Evolutionary conservation across 1,140 invertebrate genomes (phyloP).

Genomic region (Ceratina calcarata): DNA sequence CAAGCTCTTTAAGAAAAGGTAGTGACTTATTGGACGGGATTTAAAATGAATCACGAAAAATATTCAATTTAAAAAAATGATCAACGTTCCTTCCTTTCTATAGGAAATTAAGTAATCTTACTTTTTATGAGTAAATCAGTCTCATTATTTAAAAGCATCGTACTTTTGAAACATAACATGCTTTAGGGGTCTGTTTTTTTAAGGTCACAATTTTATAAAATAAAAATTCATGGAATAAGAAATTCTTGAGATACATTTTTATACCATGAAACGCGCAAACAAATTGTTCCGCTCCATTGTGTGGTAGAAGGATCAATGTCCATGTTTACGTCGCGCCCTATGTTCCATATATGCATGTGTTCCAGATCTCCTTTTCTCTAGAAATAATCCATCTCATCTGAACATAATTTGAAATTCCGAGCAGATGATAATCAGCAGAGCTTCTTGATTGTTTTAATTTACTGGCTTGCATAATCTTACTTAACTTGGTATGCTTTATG

Average conservation of each 20-base stretch:
- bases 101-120: no score
- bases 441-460: background rate
- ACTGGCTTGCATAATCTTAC: background rate
- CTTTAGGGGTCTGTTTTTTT: background rate
- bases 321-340: background rate
- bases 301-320: background rate
- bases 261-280: background rate
- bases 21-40: no score
- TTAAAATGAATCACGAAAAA: no score
- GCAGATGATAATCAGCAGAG: background rate
- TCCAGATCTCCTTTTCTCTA: background rate
- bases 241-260: background rate
- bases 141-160: background rate
- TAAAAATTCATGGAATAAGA: background rate
- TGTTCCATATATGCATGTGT: background rate
- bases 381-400: background rate
- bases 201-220: background rate
- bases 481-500: background rate
- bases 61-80: no score
- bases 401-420: slow-evolving; percentile 9
- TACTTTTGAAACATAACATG: no score
- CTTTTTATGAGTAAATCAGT: background rate
- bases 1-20: no score
- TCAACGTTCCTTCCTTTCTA: no score
- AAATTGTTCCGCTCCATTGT: background rate